phyloP scores from a whole-genome alignment of 2,888 invertebrate species.

The Sinelater perroti region DNA sequence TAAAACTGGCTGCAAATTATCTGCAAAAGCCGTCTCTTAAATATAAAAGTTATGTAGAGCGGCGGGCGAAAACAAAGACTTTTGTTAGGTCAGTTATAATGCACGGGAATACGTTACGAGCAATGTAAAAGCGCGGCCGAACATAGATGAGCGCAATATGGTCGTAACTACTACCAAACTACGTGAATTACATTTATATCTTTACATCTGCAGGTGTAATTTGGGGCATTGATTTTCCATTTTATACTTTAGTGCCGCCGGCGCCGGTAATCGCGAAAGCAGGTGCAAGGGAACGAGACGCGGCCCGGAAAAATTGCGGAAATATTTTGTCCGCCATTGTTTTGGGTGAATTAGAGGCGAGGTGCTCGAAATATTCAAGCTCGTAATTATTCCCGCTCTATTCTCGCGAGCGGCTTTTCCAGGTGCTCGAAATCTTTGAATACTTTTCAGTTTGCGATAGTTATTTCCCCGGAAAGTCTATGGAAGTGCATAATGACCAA shows the following conservation, averaged over 20 bases:
- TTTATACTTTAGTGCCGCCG: conserved; percentile 32
- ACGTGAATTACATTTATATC: conserved; percentile 51
- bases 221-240: conserved; percentile 48
- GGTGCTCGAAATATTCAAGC: conserved; percentile 5
- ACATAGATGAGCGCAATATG: conserved; percentile 44
- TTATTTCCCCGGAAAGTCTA: too few species aligned
- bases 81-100: conserved; percentile 12
- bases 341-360: conserved; percentile 8
- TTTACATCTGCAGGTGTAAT: conserved; percentile 50
- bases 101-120: conserved; percentile 11
- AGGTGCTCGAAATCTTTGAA: too few species aligned
- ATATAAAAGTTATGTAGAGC: conserved; percentile 3
- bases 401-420: too few species aligned
- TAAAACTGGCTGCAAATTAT: neutral
- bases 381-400: conserved; percentile 9
- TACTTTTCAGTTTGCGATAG: too few species aligned
- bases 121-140: conserved; percentile 29
- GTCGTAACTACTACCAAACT: conserved; percentile 38
- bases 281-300: conserved; percentile 20
- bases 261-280: conserved; percentile 25
- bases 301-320: conserved; percentile 17
- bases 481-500: too few species aligned
- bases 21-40: conserved; percentile 4
- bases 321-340: conserved; percentile 22
- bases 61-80: neutral